Conservation (phyloP, 2,113 vertebrate species). For the Oostethus manadensis region DNA sequence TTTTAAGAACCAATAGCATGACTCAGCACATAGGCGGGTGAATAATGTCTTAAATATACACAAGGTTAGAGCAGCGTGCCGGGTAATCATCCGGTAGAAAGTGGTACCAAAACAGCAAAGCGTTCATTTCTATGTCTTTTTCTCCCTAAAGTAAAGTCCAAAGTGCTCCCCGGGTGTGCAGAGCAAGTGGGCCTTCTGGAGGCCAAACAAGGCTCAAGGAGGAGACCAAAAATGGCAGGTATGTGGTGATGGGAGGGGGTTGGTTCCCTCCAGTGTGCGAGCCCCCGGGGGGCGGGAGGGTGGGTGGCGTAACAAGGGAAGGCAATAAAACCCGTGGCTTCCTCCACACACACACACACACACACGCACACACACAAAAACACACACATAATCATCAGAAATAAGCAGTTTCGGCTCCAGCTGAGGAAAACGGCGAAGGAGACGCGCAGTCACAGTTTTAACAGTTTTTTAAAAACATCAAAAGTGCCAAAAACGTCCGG, state of each 20-base stretch:
- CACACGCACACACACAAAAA: background rate
- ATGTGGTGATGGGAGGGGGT: conserved; percentile 27
- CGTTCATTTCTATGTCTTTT: too few species aligned
- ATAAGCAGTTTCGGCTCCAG: background rate
- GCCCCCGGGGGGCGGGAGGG: conserved; percentile 3
- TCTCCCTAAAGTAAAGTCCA: background rate
- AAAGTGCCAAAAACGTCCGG: conserved; percentile 52
- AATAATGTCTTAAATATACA: too few species aligned
- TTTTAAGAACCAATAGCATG: too few species aligned
- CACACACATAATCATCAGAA: background rate
- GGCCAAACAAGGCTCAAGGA: conserved; percentile 9
- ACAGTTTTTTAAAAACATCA: conserved; percentile 27
- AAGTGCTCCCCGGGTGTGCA: too few species aligned
- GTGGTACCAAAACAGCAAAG: background rate
- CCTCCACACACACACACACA: conserved; percentile 21
- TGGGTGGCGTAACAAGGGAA: conserved; percentile 36
- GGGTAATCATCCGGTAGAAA: too few species aligned
- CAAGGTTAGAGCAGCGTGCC: too few species aligned
- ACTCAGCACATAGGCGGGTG: too few species aligned
- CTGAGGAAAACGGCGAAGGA: background rate
- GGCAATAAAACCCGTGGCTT: conserved; percentile 55
- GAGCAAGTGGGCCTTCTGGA: background rate
- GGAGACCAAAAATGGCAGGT: conserved; percentile 37
- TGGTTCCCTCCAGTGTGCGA: background rate
- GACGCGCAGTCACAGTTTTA: background rate